phyloP scores from a whole-genome alignment of 2,113 vertebrate species.

The human region DNA sequence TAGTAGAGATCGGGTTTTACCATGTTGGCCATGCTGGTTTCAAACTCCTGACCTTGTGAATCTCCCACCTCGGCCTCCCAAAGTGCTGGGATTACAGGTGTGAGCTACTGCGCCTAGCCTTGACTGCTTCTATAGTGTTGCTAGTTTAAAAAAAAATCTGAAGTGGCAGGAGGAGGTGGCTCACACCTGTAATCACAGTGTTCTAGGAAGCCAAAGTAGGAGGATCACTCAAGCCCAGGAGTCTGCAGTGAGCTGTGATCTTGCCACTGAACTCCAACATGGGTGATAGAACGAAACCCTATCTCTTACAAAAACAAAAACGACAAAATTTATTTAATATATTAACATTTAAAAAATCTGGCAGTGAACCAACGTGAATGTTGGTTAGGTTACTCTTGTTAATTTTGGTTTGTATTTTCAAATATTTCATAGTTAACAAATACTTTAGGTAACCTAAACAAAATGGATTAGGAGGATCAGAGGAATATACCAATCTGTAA shows the following conservation, averaged over 20 bases:
- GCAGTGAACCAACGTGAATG: not conserved
- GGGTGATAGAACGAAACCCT: not conserved
- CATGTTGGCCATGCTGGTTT: no score
- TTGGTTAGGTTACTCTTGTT: not conserved
- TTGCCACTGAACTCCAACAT: not conserved
- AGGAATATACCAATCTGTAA: not conserved
- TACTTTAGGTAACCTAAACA: not conserved
- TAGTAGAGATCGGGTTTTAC: no score
- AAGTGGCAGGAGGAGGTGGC: not conserved
- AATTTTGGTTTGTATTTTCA: slow-evolving; percentile 23
- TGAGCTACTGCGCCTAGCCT: not conserved
- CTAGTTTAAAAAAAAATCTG: not conserved
- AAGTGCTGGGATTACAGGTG: no score
- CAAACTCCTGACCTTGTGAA: no score
- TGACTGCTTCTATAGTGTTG: not conserved
- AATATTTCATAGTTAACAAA: not conserved
- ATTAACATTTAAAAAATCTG: slow-evolving; percentile 15
- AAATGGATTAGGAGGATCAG: not conserved
- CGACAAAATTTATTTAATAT: not conserved
- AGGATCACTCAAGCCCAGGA: not conserved
- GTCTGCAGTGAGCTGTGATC: not conserved
- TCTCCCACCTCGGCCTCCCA: no score
- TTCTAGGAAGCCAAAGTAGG: not conserved
- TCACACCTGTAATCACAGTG: not conserved
- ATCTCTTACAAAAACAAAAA: not conserved